These are phyloP conservation scores for Drosophila prostipennis DNA, from an alignment of 2,888 invertebrate species.

Conservation along the genomic window DNA sequence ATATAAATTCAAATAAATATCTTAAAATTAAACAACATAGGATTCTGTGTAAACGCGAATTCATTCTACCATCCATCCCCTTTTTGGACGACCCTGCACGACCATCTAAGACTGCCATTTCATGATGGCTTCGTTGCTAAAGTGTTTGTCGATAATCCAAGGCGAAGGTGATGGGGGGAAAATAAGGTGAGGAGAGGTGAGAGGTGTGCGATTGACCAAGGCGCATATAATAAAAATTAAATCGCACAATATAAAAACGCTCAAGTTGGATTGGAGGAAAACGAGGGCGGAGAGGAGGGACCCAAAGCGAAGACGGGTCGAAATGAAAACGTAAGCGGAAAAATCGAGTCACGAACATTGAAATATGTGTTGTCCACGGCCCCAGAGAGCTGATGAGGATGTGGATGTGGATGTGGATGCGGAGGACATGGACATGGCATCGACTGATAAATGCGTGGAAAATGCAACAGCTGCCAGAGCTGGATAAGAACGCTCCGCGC, in stretches of 20 bases:
- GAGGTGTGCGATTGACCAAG: constrained; percentile 73
- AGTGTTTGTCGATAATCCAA: constrained; percentile 75
- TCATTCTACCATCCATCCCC: background rate
- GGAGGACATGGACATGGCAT: constrained; percentile 54
- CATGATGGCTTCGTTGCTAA: constrained; percentile 53
- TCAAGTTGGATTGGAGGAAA: constrained; percentile 47
- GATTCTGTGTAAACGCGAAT: background rate
- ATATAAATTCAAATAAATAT: too few species aligned
- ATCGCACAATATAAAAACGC: constrained; percentile 76
- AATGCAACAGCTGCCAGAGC: constrained; percentile 79
- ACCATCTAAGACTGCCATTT: constrained; percentile 35
- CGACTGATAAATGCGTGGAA: constrained; percentile 80
- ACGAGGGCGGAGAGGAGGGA: background rate
- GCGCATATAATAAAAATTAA: constrained; percentile 77
- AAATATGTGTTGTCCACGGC: constrained; percentile 71
- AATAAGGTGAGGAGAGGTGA: constrained; percentile 21
- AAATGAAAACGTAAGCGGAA: constrained; percentile 53
- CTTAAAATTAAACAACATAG: too few species aligned
- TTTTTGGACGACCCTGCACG: constrained; percentile 31
- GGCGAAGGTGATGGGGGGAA: constrained; percentile 58
- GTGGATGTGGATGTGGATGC: constrained; percentile 39
- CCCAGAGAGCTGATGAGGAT: constrained; percentile 51
- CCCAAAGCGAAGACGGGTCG: constrained; percentile 23
- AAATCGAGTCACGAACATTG: constrained; percentile 78
- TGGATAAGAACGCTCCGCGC: constrained; percentile 61